phyloP scores from a whole-genome alignment of 2,113 vertebrate species.

The Megatriorchis doriae region DNA sequence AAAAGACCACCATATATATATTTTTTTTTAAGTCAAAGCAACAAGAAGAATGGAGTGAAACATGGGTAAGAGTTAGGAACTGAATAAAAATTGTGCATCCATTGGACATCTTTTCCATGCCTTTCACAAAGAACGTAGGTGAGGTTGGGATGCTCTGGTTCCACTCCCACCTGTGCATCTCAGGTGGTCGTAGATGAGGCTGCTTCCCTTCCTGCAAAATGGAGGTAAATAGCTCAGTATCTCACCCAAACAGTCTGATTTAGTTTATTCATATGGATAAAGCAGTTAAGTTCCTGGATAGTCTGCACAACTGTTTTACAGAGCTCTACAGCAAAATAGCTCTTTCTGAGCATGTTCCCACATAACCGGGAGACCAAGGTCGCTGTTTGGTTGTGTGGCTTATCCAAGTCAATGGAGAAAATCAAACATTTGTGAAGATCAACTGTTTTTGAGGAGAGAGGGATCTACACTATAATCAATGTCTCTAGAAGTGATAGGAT shows the following conservation, averaged over 20 bases:
- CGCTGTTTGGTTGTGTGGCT: not conserved
- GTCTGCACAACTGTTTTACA: not conserved
- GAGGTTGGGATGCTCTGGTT: not conserved
- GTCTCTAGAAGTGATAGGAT: not conserved
- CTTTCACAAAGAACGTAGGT: not conserved
- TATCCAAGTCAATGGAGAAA: not conserved
- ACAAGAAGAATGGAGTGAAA: not conserved
- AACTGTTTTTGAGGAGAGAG: not conserved
- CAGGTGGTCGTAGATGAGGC: not conserved
- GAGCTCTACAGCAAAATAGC: not conserved
- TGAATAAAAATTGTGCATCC: not conserved
- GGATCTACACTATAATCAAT: not conserved
- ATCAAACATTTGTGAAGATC: not conserved
- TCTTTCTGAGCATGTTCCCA: not conserved
- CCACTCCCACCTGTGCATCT: not conserved
- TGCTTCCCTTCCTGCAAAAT: not conserved
- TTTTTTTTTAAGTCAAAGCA: conserved; percentile 19
- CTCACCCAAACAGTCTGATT: not conserved
- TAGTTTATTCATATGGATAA: not conserved
- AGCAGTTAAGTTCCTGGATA: not conserved
- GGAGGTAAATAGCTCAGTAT: not conserved
- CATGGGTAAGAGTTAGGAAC: not conserved
- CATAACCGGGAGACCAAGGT: not conserved
- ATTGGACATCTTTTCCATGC: not conserved
- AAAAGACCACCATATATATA: not conserved